Conservation (phyloP, 1,140 invertebrate genomes). For the Piezodorus guildinii region DNA sequence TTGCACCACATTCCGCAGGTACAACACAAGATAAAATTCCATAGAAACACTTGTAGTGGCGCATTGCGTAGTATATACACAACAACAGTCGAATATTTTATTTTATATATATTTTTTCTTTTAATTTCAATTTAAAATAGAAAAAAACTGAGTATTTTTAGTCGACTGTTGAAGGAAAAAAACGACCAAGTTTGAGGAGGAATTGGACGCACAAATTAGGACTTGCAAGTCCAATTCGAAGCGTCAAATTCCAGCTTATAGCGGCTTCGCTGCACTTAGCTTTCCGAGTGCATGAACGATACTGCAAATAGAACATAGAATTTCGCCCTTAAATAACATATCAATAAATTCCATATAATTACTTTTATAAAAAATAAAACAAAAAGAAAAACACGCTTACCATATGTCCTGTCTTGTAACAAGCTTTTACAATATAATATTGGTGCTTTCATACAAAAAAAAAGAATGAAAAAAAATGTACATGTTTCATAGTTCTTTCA, state of each 20-base stretch:
- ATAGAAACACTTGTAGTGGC: not conserved
- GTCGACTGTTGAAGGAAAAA: no score
- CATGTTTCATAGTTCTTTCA: slow-evolving; percentile 20
- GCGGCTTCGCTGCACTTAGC: slow-evolving; percentile 20
- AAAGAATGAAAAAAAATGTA: no score
- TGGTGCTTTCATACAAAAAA: slow-evolving; percentile 9
- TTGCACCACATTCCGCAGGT: not conserved
- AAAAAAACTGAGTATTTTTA: no score
- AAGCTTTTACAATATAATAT: not conserved
- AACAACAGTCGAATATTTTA: not conserved
- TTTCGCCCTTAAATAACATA: not conserved
- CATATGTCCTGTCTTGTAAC: not conserved
- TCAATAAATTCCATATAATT: not conserved
- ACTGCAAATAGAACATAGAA: slow-evolving; percentile 14
- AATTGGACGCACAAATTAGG: not conserved
- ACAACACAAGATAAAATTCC: not conserved
- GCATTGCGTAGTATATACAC: slow-evolving; percentile 17
- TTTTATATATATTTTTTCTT: no score
- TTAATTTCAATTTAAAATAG: no score
- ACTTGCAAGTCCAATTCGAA: not conserved
- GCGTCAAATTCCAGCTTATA: slow-evolving; percentile 3
- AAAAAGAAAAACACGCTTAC: not conserved
- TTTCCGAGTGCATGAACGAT: slow-evolving; percentile 15
- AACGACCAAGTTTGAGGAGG: no score
- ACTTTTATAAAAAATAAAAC: not conserved